phyloP scores from a whole-genome alignment of 2,888 invertebrate species.

The Melanotus villosus region DNA sequence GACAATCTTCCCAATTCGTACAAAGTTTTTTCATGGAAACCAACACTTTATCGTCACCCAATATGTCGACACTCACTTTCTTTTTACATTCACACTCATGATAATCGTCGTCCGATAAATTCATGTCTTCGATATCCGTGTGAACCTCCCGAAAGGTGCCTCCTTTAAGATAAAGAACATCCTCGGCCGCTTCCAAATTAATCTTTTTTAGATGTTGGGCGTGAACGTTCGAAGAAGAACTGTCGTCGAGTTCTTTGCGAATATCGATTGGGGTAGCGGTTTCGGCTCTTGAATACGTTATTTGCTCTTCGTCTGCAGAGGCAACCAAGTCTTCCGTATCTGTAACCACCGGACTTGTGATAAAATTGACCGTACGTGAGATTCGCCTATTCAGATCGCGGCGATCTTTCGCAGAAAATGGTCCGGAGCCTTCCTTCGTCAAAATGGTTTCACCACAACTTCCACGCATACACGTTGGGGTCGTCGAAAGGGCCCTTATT shows the following conservation, averaged over 20 bases:
- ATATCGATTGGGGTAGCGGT: conserved; percentile 65
- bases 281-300: conserved; percentile 57
- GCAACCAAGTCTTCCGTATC: conserved; percentile 69
- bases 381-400: conserved; percentile 31
- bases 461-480: conserved; percentile 59
- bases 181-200: conserved; percentile 66
- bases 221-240: conserved; percentile 67
- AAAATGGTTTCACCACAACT: conserved; percentile 58
- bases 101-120: conserved; percentile 61
- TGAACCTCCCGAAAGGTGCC: conserved; percentile 66
- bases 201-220: conserved; percentile 67
- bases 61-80: conserved; percentile 43
- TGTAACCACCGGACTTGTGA: conserved; percentile 55
- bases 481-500: conserved; percentile 52
- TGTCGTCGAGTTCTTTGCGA: conserved; percentile 67
- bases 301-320: conserved; percentile 66
- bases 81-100: conserved; percentile 33
- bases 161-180: conserved; percentile 71
- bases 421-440: conserved; percentile 61
- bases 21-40: conserved; percentile 38
- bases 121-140: conserved; percentile 73
- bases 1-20: conserved; percentile 44
- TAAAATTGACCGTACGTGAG: not conserved
- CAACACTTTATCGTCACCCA: conserved; percentile 42
- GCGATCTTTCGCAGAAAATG: conserved; percentile 53